Evolutionary conservation across 2,113 vertebrate genomes (phyloP).

Genomic region (Fulica atra): DNA sequence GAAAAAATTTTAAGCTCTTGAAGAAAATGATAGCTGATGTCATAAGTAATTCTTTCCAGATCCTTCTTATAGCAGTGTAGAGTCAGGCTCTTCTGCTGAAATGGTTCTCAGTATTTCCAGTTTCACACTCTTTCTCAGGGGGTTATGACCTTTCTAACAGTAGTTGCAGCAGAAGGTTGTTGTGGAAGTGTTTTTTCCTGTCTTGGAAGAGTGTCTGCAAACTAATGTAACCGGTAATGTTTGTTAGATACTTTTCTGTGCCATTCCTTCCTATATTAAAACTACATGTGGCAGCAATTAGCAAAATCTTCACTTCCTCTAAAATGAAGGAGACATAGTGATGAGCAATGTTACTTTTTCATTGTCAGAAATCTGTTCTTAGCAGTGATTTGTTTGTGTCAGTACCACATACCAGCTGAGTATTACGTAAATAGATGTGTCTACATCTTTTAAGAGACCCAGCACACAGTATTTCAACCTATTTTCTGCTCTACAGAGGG

Average conservation of each 20-base stretch:
- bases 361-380: background rate
- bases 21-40: slow-evolving; percentile 27
- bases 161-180: background rate
- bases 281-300: background rate
- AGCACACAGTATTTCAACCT: background rate
- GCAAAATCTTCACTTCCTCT: background rate
- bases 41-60: background rate
- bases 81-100: background rate
- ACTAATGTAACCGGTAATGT: background rate
- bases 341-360: background rate
- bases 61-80: background rate
- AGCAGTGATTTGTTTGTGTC: background rate
- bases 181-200: background rate
- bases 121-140: background rate
- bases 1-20: background rate
- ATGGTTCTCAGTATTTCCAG: background rate
- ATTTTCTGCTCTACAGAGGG: background rate
- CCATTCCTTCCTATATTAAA: background rate
- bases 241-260: background rate
- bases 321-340: background rate
- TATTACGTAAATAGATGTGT: background rate
- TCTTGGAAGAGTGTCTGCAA: background rate
- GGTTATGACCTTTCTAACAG: background rate
- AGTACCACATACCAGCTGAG: background rate
- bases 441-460: background rate